Evolutionary conservation across 92 coral and sea anemone species (phyloP).

Genomic region (Epizoanthus ramosus): DNA sequence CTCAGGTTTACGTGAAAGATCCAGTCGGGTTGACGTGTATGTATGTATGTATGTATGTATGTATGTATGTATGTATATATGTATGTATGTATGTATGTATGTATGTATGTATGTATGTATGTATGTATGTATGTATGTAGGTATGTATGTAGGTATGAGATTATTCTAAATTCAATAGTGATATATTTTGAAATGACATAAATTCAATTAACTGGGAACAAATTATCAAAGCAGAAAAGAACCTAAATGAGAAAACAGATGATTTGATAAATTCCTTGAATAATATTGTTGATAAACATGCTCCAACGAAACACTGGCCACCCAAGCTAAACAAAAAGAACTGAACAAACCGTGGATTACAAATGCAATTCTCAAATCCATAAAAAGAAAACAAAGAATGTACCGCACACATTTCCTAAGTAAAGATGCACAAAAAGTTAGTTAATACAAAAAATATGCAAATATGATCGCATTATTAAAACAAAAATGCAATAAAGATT

Average conservation of each 20-base stretch:
- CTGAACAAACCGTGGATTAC: constrained; percentile 17
- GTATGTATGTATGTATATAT: no score
- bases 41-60: no score
- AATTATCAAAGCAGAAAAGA: constrained; percentile 13
- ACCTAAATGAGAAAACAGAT: constrained; percentile 45
- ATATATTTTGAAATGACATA: constrained; percentile 36
- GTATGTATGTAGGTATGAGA: no score
- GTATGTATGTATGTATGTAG: no score
- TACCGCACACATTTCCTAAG: constrained; percentile 28
- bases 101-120: no score
- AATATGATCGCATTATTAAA: constrained; percentile 36
- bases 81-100: no score
- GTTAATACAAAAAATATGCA: constrained; percentile 47
- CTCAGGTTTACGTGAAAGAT: no score
- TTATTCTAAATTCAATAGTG: no score
- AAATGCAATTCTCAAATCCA: constrained; percentile 53
- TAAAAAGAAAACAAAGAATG: constrained; percentile 48
- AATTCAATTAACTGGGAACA: constrained; percentile 41
- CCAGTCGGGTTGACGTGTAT: no score
- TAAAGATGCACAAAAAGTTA: constrained; percentile 18
- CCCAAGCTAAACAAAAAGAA: constrained; percentile 13
- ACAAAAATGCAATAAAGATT: constrained; percentile 44
- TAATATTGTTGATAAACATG: constrained; percentile 56
- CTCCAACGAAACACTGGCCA: constrained; percentile 44
- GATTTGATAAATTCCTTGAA: constrained; percentile 38